phyloP scores from a whole-genome alignment of 1,140 invertebrate genomes.

The Zaprionus gabonicus region DNA sequence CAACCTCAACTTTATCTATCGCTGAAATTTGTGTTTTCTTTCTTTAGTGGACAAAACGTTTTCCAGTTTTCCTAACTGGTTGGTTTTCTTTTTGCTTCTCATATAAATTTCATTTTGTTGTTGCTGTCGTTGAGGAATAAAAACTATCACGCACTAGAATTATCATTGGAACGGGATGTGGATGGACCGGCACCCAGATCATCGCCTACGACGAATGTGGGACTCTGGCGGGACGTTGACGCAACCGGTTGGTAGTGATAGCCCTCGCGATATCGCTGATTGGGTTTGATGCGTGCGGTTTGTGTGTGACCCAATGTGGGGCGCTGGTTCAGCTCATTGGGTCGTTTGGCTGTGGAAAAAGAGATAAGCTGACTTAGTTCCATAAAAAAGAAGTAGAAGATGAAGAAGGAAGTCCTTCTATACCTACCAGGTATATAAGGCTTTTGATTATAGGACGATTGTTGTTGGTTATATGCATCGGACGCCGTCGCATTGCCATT shows the following conservation, averaged over 20 bases:
- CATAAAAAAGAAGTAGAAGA: background rate
- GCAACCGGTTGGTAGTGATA: constrained; percentile 84
- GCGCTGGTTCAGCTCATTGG: constrained; percentile 84
- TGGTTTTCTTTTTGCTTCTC: constrained; percentile 22
- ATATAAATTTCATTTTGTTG: constrained; percentile 53
- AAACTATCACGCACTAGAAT: constrained; percentile 85
- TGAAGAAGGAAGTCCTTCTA: no score
- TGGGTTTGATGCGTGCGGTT: constrained; percentile 83
- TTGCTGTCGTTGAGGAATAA: constrained; percentile 74
- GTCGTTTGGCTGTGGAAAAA: constrained; percentile 75
- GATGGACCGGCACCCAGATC: constrained; percentile 83
- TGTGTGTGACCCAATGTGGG: constrained; percentile 84
- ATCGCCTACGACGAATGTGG: constrained; percentile 84
- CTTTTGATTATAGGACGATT: constrained; percentile 85
- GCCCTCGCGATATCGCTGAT: constrained; percentile 84
- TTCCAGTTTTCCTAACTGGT: background rate
- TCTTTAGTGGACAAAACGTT: constrained; percentile 50
- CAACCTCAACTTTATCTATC: constrained; percentile 52
- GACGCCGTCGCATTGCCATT: constrained; percentile 77
- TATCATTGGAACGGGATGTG: constrained; percentile 85
- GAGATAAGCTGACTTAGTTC: background rate
- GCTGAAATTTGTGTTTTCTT: constrained; percentile 41
- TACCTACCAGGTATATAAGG: constrained; percentile 84
- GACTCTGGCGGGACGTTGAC: constrained; percentile 84
- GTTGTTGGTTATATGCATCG: constrained; percentile 83